A percentile compares a stretch with the other conserved stretches of the same genome.
Conservation (phyloP, 2,113 vertebrate genomes). For the Romanogobio albipinnatus region DNA sequence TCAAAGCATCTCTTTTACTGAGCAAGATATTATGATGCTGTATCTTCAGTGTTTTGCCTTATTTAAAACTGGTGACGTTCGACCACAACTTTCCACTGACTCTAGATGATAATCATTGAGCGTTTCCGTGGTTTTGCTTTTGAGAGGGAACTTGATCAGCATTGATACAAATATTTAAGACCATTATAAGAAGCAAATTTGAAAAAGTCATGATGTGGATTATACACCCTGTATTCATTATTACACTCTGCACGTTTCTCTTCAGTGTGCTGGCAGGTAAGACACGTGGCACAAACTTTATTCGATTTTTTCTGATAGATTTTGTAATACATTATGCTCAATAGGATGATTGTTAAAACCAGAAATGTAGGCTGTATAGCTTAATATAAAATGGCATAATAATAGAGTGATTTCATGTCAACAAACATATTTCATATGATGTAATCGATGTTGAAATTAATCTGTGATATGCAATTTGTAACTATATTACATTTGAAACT, state of each 20-base stretch:
- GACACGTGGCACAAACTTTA: constrained; percentile 6
- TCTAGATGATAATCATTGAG: neutral
- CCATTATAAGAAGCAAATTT: neutral
- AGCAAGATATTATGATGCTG: neutral
- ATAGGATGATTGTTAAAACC: no score
- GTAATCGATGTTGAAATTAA: neutral
- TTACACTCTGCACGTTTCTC: neutral
- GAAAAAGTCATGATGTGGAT: constrained; percentile 1
- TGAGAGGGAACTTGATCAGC: neutral
- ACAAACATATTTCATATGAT: neutral
- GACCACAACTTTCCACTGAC: constrained; percentile 49
- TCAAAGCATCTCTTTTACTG: neutral
- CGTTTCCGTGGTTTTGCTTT: neutral
- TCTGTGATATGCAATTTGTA: neutral
- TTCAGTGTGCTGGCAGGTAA: constrained; percentile 21
- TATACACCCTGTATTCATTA: neutral
- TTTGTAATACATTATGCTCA: neutral
- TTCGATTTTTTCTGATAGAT: neutral
- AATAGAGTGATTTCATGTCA: neutral
- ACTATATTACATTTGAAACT: neutral
- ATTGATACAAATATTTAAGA: constrained; percentile 2
- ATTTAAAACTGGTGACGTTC: neutral
- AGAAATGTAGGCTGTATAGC: no score
- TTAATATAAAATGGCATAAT: no score
- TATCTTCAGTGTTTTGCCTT: neutral